Evolutionary conservation across 2,113 vertebrate genomes (phyloP).

Genomic region (Leptocoma aspasia): DNA sequence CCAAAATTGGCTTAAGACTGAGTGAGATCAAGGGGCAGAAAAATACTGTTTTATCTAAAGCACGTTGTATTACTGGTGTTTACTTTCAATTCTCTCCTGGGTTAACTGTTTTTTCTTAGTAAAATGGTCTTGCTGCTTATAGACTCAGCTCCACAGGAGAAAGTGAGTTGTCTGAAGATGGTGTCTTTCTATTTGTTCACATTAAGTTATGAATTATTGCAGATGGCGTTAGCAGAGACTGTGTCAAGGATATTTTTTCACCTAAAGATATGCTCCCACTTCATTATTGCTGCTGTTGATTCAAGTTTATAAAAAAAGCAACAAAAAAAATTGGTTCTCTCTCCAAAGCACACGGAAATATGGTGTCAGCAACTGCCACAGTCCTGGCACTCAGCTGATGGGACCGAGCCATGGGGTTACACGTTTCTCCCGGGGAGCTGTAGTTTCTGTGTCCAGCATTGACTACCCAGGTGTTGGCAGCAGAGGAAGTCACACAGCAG

Average conservation of each 20-base stretch:
- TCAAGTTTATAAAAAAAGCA: background rate
- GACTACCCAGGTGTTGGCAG: background rate
- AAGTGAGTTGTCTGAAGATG: background rate
- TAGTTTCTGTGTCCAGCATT: background rate
- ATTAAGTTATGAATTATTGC: background rate
- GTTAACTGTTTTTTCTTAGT: constrained; percentile 33
- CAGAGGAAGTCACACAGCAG: background rate
- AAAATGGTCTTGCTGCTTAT: background rate
- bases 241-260: background rate
- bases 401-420: background rate
- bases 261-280: background rate
- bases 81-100: constrained; percentile 32
- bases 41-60: constrained; percentile 66
- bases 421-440: background rate
- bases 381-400: background rate
- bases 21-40: constrained; percentile 51
- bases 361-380: background rate
- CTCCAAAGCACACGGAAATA: background rate
- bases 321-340: background rate
- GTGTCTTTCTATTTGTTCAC: background rate
- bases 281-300: background rate
- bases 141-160: background rate
- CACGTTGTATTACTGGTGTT: constrained; percentile 24
- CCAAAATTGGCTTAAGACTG: constrained; percentile 66
- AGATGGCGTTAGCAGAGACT: background rate